Percentiles rank a stretch among this genome's conserved stretches.
phyloP scores from a whole-genome alignment of 2,113 vertebrate species.

The Cottus gobio region DNA sequence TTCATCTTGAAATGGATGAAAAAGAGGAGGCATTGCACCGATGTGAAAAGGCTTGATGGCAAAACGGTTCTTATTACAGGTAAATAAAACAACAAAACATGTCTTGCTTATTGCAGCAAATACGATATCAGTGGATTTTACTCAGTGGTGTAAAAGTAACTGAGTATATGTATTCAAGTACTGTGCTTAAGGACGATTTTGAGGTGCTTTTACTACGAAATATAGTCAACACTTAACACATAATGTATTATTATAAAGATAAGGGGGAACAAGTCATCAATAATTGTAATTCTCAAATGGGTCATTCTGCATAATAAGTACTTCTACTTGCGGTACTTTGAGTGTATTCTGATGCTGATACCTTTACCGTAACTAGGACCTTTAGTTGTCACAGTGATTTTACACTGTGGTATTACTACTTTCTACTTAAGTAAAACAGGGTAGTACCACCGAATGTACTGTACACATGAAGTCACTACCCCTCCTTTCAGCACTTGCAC shows the following conservation, averaged over 20 bases:
- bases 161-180: background rate
- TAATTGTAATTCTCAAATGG: background rate
- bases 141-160: background rate
- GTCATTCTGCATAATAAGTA: background rate
- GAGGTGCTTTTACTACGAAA: background rate
- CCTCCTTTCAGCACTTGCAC: background rate
- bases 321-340: background rate
- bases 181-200: too few relatives aligned
- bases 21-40: conserved; percentile 79
- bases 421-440: background rate
- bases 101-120: background rate
- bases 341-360: background rate
- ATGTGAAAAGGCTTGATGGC: conserved; percentile 83
- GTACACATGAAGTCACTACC: background rate
- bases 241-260: background rate
- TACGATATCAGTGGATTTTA: background rate
- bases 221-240: background rate
- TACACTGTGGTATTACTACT: background rate
- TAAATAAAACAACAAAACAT: conserved; percentile 42
- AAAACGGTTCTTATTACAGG: conserved; percentile 87
- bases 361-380: background rate
- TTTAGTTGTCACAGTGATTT: background rate
- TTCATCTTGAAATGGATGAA: conserved; percentile 84
- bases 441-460: background rate
- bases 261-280: background rate